A percentile compares a stretch with the other conserved stretches of the same genome.
Evolutionary conservation across 1,140 invertebrate species (phyloP).

Genomic region (Bombus pascuorum): DNA sequence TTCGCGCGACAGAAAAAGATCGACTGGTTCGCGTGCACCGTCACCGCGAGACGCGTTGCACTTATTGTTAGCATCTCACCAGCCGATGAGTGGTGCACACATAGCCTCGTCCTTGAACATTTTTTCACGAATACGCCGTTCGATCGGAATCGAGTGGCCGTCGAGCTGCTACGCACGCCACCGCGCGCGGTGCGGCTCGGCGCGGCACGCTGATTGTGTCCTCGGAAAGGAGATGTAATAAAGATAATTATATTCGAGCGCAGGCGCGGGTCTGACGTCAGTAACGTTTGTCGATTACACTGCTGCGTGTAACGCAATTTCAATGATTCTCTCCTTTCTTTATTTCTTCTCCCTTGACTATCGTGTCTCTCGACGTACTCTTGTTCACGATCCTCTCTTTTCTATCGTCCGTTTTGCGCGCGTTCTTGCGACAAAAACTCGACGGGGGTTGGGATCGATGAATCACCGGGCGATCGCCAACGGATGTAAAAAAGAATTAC

Average conservation of each 20-base stretch:
- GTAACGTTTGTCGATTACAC: slow-evolving; percentile 55
- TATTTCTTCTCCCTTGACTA: too few species aligned
- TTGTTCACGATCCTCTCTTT: neutral
- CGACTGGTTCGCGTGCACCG: neutral
- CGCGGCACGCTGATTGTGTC: slow-evolving; percentile 49
- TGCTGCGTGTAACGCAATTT: slow-evolving; percentile 42
- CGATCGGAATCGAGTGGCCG: slow-evolving; percentile 42
- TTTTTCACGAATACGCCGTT: slow-evolving; percentile 41
- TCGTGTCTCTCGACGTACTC: too few species aligned
- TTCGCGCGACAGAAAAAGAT: neutral
- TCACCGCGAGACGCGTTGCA: slow-evolving; percentile 9
- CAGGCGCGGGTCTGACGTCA: slow-evolving; percentile 52
- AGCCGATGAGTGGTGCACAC: slow-evolving; percentile 39
- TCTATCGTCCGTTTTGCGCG: neutral
- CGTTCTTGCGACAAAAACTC: neutral
- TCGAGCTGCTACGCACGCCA: neutral
- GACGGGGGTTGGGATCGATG: neutral
- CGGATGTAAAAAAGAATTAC: neutral
- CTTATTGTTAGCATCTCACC: slow-evolving; percentile 42
- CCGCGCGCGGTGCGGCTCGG: neutral
- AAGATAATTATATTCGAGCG: slow-evolving; percentile 63
- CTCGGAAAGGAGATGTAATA: slow-evolving; percentile 68
- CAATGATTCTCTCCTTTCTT: neutral
- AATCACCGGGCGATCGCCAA: neutral
- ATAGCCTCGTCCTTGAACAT: slow-evolving; percentile 52